Percentiles rank a stretch among this genome's conserved stretches.
Evolutionary conservation across 2,797 vertebrate species (phyloP).

Genomic region (Lagocephalus sceleratus): DNA sequence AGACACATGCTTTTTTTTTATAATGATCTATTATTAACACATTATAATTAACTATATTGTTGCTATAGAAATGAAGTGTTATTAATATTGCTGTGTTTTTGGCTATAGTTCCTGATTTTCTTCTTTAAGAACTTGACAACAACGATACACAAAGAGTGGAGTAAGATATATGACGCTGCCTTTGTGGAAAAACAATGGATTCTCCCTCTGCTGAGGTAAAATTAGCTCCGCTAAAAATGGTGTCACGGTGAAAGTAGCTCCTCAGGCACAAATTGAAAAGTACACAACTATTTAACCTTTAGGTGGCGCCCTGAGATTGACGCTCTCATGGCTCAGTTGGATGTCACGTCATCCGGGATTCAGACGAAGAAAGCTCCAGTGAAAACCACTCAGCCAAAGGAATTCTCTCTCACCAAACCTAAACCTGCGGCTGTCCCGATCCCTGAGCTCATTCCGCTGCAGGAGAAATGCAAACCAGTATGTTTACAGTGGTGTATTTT

Average conservation of each 20-base stretch:
- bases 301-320: slow-evolving; percentile 86
- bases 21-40: neutral
- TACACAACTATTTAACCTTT: slow-evolving; percentile 31
- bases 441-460: slow-evolving; percentile 71
- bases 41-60: neutral
- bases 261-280: neutral
- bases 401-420: slow-evolving; percentile 82
- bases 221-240: neutral
- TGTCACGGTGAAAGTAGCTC: neutral
- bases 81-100: neutral
- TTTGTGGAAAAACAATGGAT: slow-evolving; percentile 84
- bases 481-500: slow-evolving; percentile 37
- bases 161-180: slow-evolving; percentile 78
- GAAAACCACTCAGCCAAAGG: slow-evolving; percentile 77
- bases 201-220: slow-evolving; percentile 82
- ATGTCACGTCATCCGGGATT: slow-evolving; percentile 23
- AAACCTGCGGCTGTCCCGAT: slow-evolving; percentile 72
- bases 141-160: slow-evolving; percentile 89
- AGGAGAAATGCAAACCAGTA: slow-evolving; percentile 78
- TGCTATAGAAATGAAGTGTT: slow-evolving; percentile 3
- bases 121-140: slow-evolving; percentile 85
- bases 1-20: slow-evolving; percentile 30
- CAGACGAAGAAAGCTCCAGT: slow-evolving; percentile 48
- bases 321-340: slow-evolving; percentile 74
- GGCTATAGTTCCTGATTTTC: slow-evolving; percentile 86